A percentile compares a stretch with the other conserved stretches of the same genome.
phyloP scores from a whole-genome alignment of 2,113 vertebrate genomes.

The Eclectus roratus region DNA sequence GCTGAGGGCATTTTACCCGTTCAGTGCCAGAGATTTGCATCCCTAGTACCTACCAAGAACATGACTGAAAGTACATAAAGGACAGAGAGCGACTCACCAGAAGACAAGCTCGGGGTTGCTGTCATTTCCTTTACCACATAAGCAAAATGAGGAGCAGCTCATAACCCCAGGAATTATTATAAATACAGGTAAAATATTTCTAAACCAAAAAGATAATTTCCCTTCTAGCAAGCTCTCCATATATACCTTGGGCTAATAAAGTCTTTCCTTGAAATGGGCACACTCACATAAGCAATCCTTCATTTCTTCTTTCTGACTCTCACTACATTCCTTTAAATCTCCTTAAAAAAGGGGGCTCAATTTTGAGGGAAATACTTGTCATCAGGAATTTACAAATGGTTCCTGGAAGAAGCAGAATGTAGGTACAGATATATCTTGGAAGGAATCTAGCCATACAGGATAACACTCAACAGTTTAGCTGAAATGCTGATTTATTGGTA shows the following conservation, averaged over 20 bases:
- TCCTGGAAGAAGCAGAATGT: neutral
- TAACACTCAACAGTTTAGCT: neutral
- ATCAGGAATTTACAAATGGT: neutral
- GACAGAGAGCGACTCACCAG: neutral
- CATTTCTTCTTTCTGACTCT: neutral
- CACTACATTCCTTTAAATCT: neutral
- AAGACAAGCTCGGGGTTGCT: neutral
- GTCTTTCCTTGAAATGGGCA: neutral
- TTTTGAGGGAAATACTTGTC: neutral
- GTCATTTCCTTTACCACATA: neutral
- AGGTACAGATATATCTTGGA: neutral
- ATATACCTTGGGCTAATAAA: neutral
- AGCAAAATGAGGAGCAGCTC: neutral
- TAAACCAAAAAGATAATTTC: neutral
- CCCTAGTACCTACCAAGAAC: neutral
- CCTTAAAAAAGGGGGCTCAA: neutral
- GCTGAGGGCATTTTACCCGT: neutral
- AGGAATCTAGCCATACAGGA: neutral
- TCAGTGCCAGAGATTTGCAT: neutral
- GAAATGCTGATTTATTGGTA: neutral
- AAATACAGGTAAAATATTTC: neutral
- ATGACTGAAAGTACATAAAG: neutral
- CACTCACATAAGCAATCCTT: neutral
- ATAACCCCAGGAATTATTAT: neutral
- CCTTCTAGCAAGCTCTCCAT: neutral